Evolutionary conservation across 2,888 invertebrate species (phyloP).

Genomic region (Autographa pulchrina): DNA sequence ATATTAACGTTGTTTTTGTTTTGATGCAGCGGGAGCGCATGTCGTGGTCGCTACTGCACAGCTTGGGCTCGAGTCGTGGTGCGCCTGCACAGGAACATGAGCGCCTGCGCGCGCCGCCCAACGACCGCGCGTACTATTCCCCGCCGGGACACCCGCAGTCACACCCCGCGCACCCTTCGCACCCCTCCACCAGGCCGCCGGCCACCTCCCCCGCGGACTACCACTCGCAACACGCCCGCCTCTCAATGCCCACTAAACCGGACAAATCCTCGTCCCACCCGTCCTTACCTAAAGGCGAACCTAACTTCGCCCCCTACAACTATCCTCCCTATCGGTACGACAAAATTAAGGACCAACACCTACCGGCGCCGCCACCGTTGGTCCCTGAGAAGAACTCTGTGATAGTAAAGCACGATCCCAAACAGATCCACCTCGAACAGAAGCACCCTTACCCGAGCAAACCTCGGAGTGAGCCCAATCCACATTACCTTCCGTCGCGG

Average conservation of each 20-base stretch:
- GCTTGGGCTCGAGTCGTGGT: constrained; percentile 84
- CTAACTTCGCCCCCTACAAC: constrained; percentile 91
- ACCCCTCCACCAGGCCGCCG: constrained; percentile 65
- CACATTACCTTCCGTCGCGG: constrained; percentile 88
- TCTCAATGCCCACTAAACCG: constrained; percentile 75
- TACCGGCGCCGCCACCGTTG: constrained; percentile 92
- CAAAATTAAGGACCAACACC: constrained; percentile 90
- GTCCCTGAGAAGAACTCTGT: constrained; percentile 93
- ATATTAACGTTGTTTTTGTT: constrained; percentile 50
- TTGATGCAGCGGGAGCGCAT: constrained; percentile 85
- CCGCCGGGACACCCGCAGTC: constrained; percentile 64
- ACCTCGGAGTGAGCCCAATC: constrained; percentile 87
- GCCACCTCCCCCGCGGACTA: constrained; percentile 73
- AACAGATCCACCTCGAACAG: constrained; percentile 90
- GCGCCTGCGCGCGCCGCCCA: constrained; percentile 63
- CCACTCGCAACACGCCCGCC: constrained; percentile 73
- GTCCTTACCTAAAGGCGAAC: constrained; percentile 90
- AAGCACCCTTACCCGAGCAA: constrained; percentile 90
- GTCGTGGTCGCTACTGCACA: constrained; percentile 89
- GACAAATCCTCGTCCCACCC: constrained; percentile 78
- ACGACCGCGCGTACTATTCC: constrained; percentile 69
- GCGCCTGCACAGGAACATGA: constrained; percentile 70
- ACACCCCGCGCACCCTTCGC: constrained; percentile 61
- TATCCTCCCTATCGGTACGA: constrained; percentile 91
- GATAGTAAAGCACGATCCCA: constrained; percentile 94